phyloP scores from a whole-genome alignment of 2,797 vertebrate genomes.

The Phataginus tricuspis region DNA sequence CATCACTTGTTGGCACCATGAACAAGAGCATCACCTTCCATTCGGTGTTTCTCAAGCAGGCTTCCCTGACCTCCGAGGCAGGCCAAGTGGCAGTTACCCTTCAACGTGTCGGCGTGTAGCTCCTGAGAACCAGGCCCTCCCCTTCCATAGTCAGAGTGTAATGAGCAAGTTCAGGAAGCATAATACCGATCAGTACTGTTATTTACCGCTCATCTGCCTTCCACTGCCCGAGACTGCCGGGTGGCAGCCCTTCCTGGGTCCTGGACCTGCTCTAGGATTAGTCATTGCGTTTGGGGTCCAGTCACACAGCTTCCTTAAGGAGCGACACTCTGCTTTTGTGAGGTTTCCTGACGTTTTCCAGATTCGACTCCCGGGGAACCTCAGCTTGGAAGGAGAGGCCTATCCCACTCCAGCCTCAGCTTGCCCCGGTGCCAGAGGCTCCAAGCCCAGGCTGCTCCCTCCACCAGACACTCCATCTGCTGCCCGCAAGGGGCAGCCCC shows the following conservation, averaged over 20 bases:
- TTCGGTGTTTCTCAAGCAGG: not conserved
- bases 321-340: not conserved
- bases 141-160: not conserved
- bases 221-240: too few species aligned
- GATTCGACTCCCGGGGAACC: not conserved
- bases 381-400: not conserved
- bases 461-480: not conserved
- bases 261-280: not conserved
- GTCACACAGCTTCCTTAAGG: not conserved
- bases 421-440: rapidly evolving
- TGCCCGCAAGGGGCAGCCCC: too few species aligned
- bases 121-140: not conserved
- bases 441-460: not conserved
- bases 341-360: not conserved
- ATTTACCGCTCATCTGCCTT: too few species aligned
- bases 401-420: too few species aligned
- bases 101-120: rapidly evolving
- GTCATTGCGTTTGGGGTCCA: not conserved
- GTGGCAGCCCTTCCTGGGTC: not conserved
- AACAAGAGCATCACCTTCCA: rapidly evolving
- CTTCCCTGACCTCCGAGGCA: not conserved
- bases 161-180: not conserved
- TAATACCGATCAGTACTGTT: too few species aligned
- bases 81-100: not conserved
- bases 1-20: rapidly evolving